Conservation (phyloP, 1,140 invertebrate genomes). For the Gryon sp. region DNA sequence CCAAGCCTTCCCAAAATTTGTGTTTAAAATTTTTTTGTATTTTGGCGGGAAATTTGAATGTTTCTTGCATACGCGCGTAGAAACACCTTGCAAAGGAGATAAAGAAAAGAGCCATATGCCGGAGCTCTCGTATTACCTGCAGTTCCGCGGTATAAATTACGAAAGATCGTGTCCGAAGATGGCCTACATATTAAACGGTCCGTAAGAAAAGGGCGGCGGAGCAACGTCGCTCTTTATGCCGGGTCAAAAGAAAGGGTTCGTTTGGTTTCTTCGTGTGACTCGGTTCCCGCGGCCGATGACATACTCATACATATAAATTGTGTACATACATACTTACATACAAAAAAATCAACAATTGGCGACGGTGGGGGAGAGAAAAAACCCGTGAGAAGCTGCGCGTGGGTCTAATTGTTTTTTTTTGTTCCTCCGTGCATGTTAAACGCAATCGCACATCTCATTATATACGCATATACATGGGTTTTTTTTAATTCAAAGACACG, state of each 20-base stretch:
- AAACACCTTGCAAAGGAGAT: slow-evolving; percentile 8
- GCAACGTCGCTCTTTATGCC: slow-evolving; percentile 63
- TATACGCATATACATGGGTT: neutral
- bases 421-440: slow-evolving; percentile 12
- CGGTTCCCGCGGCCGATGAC: slow-evolving; percentile 69
- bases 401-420: slow-evolving; percentile 45
- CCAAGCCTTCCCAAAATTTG: no score
- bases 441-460: slow-evolving; percentile 24
- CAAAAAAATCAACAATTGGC: slow-evolving; percentile 22
- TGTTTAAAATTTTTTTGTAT: neutral
- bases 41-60: neutral
- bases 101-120: slow-evolving; percentile 7
- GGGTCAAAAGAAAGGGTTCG: slow-evolving; percentile 68
- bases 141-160: slow-evolving; percentile 68
- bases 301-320: no score
- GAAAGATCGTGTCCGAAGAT: slow-evolving; percentile 72
- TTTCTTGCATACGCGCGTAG: neutral
- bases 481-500: slow-evolving; percentile 25
- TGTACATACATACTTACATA: no score
- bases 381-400: slow-evolving; percentile 70
- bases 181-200: slow-evolving; percentile 73
- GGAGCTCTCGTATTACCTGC: slow-evolving; percentile 35
- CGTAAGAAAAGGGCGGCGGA: slow-evolving; percentile 72
- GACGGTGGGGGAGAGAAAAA: slow-evolving; percentile 55
- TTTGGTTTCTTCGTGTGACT: slow-evolving; percentile 67